Evolutionary conservation across 2,888 invertebrate species (phyloP).

Genomic region (Rotaria macrura): DNA sequence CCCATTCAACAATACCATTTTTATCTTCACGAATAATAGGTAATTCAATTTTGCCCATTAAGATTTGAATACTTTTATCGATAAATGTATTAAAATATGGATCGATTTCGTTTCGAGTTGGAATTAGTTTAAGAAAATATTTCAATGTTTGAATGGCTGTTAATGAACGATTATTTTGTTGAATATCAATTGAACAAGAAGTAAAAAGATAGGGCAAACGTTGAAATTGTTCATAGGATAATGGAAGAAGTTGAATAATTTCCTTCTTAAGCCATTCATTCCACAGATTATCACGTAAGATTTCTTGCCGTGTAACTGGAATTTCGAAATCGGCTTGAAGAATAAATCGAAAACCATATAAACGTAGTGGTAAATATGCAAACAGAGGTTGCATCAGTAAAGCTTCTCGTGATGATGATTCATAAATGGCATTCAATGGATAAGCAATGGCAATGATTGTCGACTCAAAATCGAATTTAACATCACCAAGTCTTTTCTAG

Average conservation of each 20-base stretch:
- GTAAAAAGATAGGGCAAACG: neutral
- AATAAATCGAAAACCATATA: conserved; percentile 48
- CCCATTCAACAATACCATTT: neutral
- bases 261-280: conserved; percentile 46
- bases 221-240: neutral
- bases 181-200: neutral
- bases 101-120: neutral
- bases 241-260: neutral
- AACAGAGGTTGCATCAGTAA: conserved; percentile 47
- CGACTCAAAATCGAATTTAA: neutral
- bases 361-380: conserved; percentile 48
- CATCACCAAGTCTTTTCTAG: neutral
- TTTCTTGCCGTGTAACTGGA: conserved; percentile 49
- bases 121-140: neutral
- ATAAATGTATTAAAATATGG: neutral
- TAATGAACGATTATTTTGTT: neutral
- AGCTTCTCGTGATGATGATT: no score
- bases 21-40: neutral
- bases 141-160: neutral
- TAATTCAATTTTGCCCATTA: neutral
- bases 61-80: neutral
- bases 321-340: conserved; percentile 51
- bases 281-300: conserved; percentile 47
- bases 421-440: neutral
- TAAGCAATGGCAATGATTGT: neutral